Evolutionary conservation across 2,797 vertebrate genomes (phyloP).

Genomic region (Danio albolineatus): DNA sequence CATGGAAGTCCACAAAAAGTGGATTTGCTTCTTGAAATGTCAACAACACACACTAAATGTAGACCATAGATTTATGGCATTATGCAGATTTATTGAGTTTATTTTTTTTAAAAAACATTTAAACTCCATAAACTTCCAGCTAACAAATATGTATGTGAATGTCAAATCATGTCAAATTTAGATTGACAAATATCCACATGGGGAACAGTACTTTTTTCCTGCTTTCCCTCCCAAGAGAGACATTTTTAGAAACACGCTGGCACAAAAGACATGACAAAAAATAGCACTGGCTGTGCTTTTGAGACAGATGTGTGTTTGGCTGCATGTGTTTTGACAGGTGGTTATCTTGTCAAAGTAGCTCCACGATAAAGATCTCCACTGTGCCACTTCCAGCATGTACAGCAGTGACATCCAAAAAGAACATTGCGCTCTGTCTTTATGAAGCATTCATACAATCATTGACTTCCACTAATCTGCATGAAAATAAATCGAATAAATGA

Average conservation of each 20-base stretch:
- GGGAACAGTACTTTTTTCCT: neutral
- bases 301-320: conserved; percentile 58
- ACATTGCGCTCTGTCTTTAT: neutral
- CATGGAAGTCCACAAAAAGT: no score
- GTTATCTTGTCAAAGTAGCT: conserved; percentile 41
- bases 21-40: no score
- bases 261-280: neutral
- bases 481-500: neutral
- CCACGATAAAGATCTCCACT: conserved; percentile 24
- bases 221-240: neutral
- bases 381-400: neutral
- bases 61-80: no score
- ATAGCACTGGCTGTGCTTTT: neutral
- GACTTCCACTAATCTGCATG: neutral
- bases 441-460: conserved; percentile 4
- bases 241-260: neutral
- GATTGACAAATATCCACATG: conserved; percentile 4
- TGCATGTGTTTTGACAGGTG: conserved; percentile 57
- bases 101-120: no score
- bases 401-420: conserved; percentile 50
- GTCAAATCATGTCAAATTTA: neutral
- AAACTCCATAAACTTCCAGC: no score
- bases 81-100: no score
- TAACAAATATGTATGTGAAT: no score
- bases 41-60: no score